These are phyloP conservation scores for Martes martes DNA, from an alignment of 2,113 vertebrate species.

Conservation along the genomic window DNA sequence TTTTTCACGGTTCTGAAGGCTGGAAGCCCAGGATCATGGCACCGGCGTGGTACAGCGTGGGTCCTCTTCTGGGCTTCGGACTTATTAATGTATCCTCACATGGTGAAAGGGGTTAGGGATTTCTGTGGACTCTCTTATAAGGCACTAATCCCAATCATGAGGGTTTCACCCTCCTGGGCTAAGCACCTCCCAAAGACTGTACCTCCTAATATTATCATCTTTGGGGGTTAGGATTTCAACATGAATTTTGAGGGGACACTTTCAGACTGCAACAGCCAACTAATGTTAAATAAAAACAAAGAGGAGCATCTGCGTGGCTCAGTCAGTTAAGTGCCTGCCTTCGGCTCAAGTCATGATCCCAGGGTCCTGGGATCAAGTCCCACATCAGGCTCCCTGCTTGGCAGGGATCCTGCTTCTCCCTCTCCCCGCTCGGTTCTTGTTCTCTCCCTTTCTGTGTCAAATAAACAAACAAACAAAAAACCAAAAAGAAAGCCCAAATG, in stretches of 20 bases:
- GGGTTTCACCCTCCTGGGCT: background rate
- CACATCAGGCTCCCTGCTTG: too few relatives aligned
- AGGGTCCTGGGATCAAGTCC: too few relatives aligned
- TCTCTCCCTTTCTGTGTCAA: too few relatives aligned
- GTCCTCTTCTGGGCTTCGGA: background rate
- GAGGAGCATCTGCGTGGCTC: too few relatives aligned
- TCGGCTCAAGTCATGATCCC: too few relatives aligned
- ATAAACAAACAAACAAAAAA: too few relatives aligned
- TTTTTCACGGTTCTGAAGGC: background rate
- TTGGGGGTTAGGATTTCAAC: background rate
- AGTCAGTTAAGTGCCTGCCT: too few relatives aligned
- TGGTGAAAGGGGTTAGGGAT: background rate
- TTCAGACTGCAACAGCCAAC: background rate
- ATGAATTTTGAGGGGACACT: background rate
- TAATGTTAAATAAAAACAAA: conserved; percentile 4
- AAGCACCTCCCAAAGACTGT: background rate
- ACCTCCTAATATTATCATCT: background rate
- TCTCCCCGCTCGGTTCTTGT: too few relatives aligned
- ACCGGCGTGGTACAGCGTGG: background rate
- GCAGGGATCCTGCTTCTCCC: too few relatives aligned
- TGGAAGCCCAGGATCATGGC: background rate
- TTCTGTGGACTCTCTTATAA: background rate
- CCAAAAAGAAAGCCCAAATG: background rate
- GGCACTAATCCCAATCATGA: background rate
- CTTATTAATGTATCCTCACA: background rate